Evolutionary conservation across 1,140 invertebrate genomes (phyloP).

Genomic region (Linepithema humile): DNA sequence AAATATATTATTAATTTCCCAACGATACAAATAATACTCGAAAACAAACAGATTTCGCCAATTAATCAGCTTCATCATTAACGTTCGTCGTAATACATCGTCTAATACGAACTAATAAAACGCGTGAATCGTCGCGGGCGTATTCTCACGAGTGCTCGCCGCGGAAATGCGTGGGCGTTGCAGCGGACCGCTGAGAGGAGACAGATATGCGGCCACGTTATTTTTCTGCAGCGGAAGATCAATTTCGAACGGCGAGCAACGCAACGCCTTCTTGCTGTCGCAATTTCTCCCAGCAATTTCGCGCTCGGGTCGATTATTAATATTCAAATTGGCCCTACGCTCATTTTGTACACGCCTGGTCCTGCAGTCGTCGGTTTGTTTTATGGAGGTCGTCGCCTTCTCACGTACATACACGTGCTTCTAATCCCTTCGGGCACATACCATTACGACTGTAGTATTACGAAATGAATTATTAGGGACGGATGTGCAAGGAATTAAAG

Average conservation of each 20-base stretch:
- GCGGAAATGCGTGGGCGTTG: slow-evolving; percentile 27
- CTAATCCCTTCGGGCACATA: background rate
- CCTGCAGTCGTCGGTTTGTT: background rate
- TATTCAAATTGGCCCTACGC: slow-evolving; percentile 6
- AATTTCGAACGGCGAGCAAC: background rate
- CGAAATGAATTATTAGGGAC: background rate
- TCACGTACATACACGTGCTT: background rate
- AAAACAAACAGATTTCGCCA: background rate
- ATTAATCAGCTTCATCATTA: background rate
- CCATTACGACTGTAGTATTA: background rate
- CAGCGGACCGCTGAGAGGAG: background rate
- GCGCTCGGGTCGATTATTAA: slow-evolving; percentile 18
- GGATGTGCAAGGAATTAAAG: background rate
- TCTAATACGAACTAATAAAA: slow-evolving; percentile 10
- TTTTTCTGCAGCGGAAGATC: background rate
- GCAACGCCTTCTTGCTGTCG: slow-evolving; percentile 28
- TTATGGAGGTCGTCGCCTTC: background rate
- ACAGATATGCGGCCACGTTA: background rate
- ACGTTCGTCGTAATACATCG: background rate
- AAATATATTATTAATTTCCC: background rate
- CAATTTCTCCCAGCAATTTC: slow-evolving; percentile 33
- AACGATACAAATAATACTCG: no score
- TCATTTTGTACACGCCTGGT: background rate
- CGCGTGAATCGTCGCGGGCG: background rate
- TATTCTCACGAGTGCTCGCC: background rate